These are phyloP conservation scores for Amblyjoppa fuscipennis DNA, from an alignment of 2,888 invertebrate species.

Conservation along the genomic window DNA sequence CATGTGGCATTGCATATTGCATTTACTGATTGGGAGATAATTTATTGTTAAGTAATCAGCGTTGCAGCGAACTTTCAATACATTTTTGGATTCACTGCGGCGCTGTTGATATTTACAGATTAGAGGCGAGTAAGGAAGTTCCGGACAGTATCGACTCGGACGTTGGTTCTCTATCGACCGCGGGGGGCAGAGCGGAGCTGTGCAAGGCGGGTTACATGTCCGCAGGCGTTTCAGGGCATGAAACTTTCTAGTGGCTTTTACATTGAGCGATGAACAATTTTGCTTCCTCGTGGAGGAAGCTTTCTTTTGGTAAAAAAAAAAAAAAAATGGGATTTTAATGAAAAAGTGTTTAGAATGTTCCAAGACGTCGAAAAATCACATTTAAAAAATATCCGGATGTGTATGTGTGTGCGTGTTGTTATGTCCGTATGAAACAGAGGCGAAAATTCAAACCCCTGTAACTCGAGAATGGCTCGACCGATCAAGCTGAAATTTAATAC, in stretches of 20 bases:
- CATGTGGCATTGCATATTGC: background rate
- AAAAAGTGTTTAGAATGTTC: too few relatives aligned
- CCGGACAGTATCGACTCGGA: constrained; percentile 22
- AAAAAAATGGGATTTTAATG: too few relatives aligned
- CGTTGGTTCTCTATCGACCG: constrained; percentile 11
- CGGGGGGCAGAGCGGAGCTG: background rate
- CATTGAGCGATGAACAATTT: background rate
- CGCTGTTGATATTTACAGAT: background rate
- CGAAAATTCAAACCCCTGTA: too few relatives aligned
- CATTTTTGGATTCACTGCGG: background rate
- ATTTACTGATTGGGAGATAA: background rate
- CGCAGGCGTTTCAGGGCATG: background rate
- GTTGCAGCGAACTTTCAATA: background rate
- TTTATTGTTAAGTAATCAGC: background rate
- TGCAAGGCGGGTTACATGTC: background rate
- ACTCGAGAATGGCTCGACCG: too few relatives aligned
- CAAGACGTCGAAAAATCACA: too few relatives aligned
- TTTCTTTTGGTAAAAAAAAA: background rate
- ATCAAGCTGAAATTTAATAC: too few relatives aligned
- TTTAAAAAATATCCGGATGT: too few relatives aligned
- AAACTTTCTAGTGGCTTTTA: background rate
- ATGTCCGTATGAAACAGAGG: too few relatives aligned
- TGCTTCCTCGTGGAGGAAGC: background rate
- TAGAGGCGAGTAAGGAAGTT: constrained; percentile 12
- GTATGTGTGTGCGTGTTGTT: too few relatives aligned